These are phyloP conservation scores for Atta texana DNA, from an alignment of 1,140 invertebrate species.

Conservation along the genomic window DNA sequence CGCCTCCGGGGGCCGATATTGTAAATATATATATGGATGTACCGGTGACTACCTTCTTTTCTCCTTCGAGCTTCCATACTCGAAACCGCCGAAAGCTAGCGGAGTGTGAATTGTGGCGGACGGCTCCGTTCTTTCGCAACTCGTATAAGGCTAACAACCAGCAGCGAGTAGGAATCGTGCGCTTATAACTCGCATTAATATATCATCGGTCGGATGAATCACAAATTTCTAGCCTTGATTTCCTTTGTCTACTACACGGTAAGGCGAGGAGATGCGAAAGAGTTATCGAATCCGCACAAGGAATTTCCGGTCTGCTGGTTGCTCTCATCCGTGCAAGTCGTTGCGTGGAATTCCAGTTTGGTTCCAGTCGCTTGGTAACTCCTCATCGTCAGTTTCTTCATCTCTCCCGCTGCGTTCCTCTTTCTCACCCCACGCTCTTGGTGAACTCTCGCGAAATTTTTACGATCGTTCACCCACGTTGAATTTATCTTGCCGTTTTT, in stretches of 20 bases:
- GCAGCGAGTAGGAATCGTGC: slow-evolving; percentile 28
- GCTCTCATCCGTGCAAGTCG: slow-evolving; percentile 66
- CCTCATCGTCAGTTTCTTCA: slow-evolving; percentile 34
- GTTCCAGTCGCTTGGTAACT: slow-evolving; percentile 75
- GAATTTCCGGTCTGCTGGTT: slow-evolving; percentile 76
- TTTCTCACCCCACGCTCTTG: not conserved
- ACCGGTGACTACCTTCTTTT: not conserved
- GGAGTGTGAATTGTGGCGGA: slow-evolving; percentile 59
- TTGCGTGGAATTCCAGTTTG: slow-evolving; percentile 75
- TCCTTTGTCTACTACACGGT: slow-evolving; percentile 69
- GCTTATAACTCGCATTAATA: slow-evolving; percentile 48
- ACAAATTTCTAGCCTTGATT: slow-evolving; percentile 68
- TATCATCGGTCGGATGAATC: slow-evolving; percentile 61
- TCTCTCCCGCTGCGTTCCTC: not conserved
- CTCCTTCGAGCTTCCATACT: slow-evolving; percentile 43
- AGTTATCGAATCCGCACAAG: slow-evolving; percentile 71
- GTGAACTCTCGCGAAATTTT: slow-evolving; percentile 39
- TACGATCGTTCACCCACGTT: slow-evolving; percentile 34
- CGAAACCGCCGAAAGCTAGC: slow-evolving; percentile 66
- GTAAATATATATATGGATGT: not conserved
- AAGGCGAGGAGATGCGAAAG: slow-evolving; percentile 46
- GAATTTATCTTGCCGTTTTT: slow-evolving; percentile 21
- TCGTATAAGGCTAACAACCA: slow-evolving; percentile 18
- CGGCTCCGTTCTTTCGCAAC: slow-evolving; percentile 61
- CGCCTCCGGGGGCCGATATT: slow-evolving; percentile 23